Evolutionary conservation across 1,140 invertebrate genomes (phyloP).

Genomic region (Hyposmocoma kahamanoa): DNA sequence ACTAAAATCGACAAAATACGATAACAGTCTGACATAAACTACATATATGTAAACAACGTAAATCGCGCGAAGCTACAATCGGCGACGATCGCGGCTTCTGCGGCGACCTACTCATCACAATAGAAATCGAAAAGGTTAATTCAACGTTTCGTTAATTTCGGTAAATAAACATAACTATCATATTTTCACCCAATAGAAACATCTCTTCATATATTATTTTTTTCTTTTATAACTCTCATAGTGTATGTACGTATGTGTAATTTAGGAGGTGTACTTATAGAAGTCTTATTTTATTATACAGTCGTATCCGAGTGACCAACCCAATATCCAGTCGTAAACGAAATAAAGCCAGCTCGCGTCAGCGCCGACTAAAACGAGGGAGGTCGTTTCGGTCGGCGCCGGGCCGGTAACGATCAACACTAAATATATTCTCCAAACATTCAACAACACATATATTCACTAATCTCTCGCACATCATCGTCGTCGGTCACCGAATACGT

Average conservation of each 20-base stretch:
- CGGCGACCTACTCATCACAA: slow-evolving; percentile 42
- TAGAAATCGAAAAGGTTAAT: slow-evolving; percentile 53
- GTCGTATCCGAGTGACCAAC: slow-evolving; percentile 62
- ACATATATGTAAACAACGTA: slow-evolving; percentile 50
- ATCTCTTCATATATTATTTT: slow-evolving; percentile 67
- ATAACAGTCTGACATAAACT: slow-evolving; percentile 59
- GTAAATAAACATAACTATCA: slow-evolving; percentile 66
- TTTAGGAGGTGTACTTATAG: slow-evolving; percentile 57
- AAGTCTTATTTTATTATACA: slow-evolving; percentile 45
- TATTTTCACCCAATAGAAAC: slow-evolving; percentile 65
- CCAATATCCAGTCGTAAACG: slow-evolving; percentile 53
- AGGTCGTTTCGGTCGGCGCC: slow-evolving; percentile 22
- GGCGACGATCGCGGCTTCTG: no score
- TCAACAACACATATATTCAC: slow-evolving; percentile 73
- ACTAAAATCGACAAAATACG: slow-evolving; percentile 54
- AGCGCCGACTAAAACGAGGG: slow-evolving; percentile 10
- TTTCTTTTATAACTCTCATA: slow-evolving; percentile 60
- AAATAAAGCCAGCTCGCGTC: slow-evolving; percentile 29
- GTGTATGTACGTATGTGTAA: slow-evolving; percentile 51
- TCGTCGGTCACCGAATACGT: slow-evolving; percentile 58
- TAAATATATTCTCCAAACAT: slow-evolving; percentile 67
- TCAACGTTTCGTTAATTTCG: slow-evolving; percentile 56
- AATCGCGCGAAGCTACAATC: background rate
- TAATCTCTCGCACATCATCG: slow-evolving; percentile 57
- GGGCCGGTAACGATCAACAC: slow-evolving; percentile 54